Evolutionary conservation across 2,888 invertebrate genomes (phyloP), one percentile per base, ranked within the genome.

Genomic region (Eupithecia centaureata): DNA sequence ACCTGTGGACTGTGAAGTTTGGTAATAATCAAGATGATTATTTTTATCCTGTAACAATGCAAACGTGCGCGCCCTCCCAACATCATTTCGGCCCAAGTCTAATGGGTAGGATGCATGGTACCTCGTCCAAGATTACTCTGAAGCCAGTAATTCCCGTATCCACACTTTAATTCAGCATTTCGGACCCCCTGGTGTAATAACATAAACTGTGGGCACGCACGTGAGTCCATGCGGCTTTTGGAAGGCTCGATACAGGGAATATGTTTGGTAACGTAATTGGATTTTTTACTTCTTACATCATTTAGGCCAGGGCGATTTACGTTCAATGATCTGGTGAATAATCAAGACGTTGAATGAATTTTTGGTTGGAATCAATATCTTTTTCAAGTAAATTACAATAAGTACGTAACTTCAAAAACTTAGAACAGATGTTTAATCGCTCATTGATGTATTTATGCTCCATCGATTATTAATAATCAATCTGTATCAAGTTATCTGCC

Each of bases 91-190:
- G 75, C 63, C 35, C 73, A 75, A 81, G 78, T 27, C 52, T 57
- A 57, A 57, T 57, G 57, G 57, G 57, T 56, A 56, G 47, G 47
- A 47, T 22, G 22, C 18, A 47, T 47, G 47, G 22, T 22, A 22
- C 47, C 47, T 47, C 32, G 32, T 33, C 47, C 47, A 51, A 61
- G 47, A 76, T 57, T 57, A 57, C 57, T 30, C 28, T 32, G 32
- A 30, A 18, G 32, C 76, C 75, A 70, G 83, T 84, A 86, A 86
- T 87, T 86, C 81, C 82, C 80, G 83, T 85, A 86, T 86, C 82
- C 77, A 78, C 75, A 81, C 77, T 78, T 78, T 67, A 76, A 79
- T 77, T 74, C 74, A 69, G 56, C 75, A 73, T 68, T 72, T 70
- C 60, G 68, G 72, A 61, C 58, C 62, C 61, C 57, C 59, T 58